phyloP scores from a whole-genome alignment of 2,113 vertebrate genomes.

The Psilopogon haemacephalus region DNA sequence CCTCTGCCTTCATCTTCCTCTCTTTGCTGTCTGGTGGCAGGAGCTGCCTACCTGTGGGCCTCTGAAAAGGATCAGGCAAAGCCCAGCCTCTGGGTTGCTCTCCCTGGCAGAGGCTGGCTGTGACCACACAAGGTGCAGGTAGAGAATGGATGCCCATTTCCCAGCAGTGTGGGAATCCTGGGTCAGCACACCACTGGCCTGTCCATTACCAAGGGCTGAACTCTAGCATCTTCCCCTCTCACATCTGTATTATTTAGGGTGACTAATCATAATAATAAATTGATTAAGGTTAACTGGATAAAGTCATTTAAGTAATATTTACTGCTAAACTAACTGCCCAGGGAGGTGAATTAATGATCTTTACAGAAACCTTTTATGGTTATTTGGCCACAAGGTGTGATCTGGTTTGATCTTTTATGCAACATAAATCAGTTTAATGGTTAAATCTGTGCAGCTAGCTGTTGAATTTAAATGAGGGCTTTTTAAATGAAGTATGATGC shows the following conservation, averaged over 20 bases:
- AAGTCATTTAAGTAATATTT: conserved; percentile 71
- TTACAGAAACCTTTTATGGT: conserved; percentile 74
- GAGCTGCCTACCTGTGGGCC: not conserved
- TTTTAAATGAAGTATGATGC: conserved; percentile 71
- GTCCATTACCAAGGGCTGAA: not conserved
- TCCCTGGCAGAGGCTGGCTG: not conserved
- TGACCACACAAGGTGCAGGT: accelerated
- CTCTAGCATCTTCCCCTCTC: conserved; percentile 20
- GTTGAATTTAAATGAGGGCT: conserved; percentile 72
- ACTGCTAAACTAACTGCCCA: conserved; percentile 72
- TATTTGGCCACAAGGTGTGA: conserved; percentile 74
- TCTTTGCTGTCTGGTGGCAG: accelerated
- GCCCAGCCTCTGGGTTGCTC: not conserved
- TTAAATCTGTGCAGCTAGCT: conserved; percentile 72
- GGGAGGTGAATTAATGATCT: conserved; percentile 75
- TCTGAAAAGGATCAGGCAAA: not conserved
- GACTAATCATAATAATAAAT: conserved; percentile 74
- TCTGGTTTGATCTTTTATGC: conserved; percentile 73
- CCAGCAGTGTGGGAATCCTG: not conserved
- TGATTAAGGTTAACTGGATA: conserved; percentile 74
- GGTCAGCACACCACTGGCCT: not conserved
- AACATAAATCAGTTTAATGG: conserved; percentile 75
- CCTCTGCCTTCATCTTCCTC: not conserved
- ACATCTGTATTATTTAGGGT: conserved; percentile 58
- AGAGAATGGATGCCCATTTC: not conserved